A percentile compares a stretch with the other conserved stretches of the same genome.
Evolutionary conservation across 1,140 invertebrate species (phyloP).

Genomic region (Bombus terrestris): DNA sequence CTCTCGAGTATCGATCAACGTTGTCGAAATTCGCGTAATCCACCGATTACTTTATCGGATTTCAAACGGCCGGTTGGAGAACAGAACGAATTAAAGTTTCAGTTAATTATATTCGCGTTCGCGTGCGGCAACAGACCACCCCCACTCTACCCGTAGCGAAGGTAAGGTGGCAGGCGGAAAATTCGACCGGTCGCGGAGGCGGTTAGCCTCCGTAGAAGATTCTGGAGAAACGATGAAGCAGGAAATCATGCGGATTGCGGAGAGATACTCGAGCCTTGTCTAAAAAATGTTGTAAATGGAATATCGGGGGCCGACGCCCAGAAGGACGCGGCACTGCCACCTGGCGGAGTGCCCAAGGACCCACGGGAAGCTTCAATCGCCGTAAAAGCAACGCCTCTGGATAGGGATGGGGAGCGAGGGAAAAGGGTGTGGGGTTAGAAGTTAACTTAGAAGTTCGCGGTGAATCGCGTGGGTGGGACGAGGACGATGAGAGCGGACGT

Average conservation of each 20-base stretch:
- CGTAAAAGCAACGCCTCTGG: constrained; percentile 79
- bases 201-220: not conserved
- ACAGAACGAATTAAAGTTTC: constrained; percentile 42
- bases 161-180: constrained; percentile 28
- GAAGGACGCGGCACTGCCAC: constrained; percentile 74
- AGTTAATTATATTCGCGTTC: constrained; percentile 40
- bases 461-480: constrained; percentile 40
- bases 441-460: constrained; percentile 65
- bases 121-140: constrained; percentile 5
- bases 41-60: constrained; percentile 26
- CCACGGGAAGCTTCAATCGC: constrained; percentile 77
- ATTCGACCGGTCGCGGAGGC: not conserved
- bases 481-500: constrained; percentile 1
- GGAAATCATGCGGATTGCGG: not conserved
- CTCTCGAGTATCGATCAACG: not conserved
- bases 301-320: constrained; percentile 66
- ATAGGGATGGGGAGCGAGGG: constrained; percentile 10
- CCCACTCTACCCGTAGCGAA: not conserved
- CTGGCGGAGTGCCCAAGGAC: constrained; percentile 78
- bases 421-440: constrained; percentile 60
- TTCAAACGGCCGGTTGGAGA: not conserved
- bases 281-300: constrained; percentile 57
- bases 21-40: constrained; percentile 6
- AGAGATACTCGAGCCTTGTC: not conserved
- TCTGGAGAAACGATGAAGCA: not conserved